A percentile compares a stretch with the other conserved stretches of the same genome.
Evolutionary conservation across 2,113 vertebrate species (phyloP).

Genomic region (Halichoeres trimaculatus): DNA sequence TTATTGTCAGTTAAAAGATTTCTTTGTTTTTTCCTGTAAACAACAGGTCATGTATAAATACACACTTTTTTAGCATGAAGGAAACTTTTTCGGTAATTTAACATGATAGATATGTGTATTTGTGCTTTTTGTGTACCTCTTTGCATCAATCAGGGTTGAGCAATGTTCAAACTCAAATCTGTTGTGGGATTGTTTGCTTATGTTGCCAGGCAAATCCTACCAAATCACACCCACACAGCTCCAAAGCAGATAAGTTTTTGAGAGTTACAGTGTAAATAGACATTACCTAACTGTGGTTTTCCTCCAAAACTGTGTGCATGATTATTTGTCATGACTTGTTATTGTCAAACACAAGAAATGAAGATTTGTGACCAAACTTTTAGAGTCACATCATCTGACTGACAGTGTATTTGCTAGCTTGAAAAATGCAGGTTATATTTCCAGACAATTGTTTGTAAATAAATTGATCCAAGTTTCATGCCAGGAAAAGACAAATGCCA

Average conservation of each 20-base stretch:
- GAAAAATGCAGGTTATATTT: conserved; percentile 1
- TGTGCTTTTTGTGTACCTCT: neutral
- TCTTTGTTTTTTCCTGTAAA: too few relatives aligned
- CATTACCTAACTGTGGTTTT: too few relatives aligned
- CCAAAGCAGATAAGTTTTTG: too few relatives aligned
- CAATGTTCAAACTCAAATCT: neutral
- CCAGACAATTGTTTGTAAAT: conserved; percentile 31
- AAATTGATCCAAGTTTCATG: conserved; percentile 20
- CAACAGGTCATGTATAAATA: neutral
- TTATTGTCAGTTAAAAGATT: neutral
- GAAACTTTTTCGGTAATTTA: neutral
- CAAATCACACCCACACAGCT: neutral
- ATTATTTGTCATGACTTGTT: neutral
- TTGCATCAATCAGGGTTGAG: neutral
- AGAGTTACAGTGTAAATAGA: too few relatives aligned
- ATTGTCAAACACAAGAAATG: neutral
- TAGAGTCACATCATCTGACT: conserved; percentile 2
- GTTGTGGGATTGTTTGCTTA: neutral
- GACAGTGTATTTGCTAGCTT: neutral
- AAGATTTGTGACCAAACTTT: neutral
- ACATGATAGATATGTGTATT: conserved; percentile 2
- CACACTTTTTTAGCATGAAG: neutral
- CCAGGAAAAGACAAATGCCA: conserved; percentile 16
- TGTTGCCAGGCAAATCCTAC: conserved; percentile 4
- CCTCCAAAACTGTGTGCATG: too few relatives aligned